These are phyloP conservation scores for Cyanoliseus patagonus DNA, from an alignment of 2,113 vertebrate genomes.

Conservation along the genomic window DNA sequence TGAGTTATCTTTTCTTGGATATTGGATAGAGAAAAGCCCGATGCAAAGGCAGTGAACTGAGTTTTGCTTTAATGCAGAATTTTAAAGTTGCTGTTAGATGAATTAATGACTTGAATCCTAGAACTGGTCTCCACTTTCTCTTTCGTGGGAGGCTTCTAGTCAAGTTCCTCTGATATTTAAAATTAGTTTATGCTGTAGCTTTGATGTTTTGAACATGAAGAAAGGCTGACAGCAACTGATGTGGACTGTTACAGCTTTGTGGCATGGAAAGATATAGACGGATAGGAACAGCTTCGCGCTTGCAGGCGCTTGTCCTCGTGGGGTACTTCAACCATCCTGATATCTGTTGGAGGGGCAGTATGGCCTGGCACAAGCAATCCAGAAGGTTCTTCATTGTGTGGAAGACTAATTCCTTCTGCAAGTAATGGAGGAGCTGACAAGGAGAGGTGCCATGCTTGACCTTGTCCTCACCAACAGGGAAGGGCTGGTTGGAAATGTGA, in stretches of 20 bases:
- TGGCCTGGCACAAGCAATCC: too few species aligned
- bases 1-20: neutral
- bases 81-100: neutral
- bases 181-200: neutral
- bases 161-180: neutral
- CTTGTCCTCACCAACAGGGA: too few species aligned
- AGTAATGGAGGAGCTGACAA: too few species aligned
- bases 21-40: neutral
- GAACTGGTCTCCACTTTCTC: neutral
- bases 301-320: too few species aligned
- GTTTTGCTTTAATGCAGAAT: neutral
- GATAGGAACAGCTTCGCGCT: too few species aligned
- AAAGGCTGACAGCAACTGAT: neutral
- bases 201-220: neutral
- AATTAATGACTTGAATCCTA: neutral
- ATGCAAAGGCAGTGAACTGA: neutral
- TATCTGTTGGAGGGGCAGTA: too few species aligned
- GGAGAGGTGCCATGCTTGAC: too few species aligned
- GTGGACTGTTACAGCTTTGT: neutral
- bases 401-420: too few species aligned
- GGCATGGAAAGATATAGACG: too few species aligned
- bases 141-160: neutral
- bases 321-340: too few species aligned
- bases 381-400: too few species aligned
- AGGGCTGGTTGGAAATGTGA: too few species aligned